These are phyloP conservation scores for Dryobates pubescens DNA, from an alignment of 2,797 vertebrate species.

Conservation along the genomic window DNA sequence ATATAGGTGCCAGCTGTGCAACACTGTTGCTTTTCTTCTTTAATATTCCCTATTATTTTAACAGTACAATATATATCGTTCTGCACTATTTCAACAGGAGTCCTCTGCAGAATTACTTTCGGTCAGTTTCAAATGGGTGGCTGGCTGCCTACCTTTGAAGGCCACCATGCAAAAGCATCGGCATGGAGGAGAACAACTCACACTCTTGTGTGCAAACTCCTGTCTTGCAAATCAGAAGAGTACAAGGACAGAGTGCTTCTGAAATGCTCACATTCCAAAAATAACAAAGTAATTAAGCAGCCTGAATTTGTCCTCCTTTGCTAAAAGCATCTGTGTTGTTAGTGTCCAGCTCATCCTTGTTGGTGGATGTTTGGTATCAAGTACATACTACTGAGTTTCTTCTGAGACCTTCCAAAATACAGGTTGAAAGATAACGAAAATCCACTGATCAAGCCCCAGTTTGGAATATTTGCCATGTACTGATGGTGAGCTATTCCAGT, in stretches of 20 bases:
- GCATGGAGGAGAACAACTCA: neutral
- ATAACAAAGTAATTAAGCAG: neutral
- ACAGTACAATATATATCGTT: too few species aligned
- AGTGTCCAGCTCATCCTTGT: neutral
- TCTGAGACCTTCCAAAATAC: neutral
- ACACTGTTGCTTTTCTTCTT: neutral
- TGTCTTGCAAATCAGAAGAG: neutral
- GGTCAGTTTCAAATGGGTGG: neutral
- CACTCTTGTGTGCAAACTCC: rapidly evolving
- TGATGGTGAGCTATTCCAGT: neutral
- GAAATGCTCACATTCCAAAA: neutral
- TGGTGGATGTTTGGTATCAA: neutral
- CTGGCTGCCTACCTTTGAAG: neutral
- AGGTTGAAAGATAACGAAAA: neutral
- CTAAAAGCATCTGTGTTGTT: neutral
- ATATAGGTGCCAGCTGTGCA: neutral
- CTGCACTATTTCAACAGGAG: neutral
- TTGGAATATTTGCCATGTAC: neutral
- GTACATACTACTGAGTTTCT: neutral
- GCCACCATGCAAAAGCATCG: neutral
- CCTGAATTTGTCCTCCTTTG: neutral
- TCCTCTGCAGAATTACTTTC: neutral
- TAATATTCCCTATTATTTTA: neutral
- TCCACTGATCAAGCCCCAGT: neutral
- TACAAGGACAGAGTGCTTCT: neutral